Percentiles rank a stretch among this genome's conserved stretches.
These are phyloP conservation scores for Cladorhizidae sp. DNA, from an alignment of 37 sponge, comb jelly and placozoan species.

Conservation along the genomic window DNA sequence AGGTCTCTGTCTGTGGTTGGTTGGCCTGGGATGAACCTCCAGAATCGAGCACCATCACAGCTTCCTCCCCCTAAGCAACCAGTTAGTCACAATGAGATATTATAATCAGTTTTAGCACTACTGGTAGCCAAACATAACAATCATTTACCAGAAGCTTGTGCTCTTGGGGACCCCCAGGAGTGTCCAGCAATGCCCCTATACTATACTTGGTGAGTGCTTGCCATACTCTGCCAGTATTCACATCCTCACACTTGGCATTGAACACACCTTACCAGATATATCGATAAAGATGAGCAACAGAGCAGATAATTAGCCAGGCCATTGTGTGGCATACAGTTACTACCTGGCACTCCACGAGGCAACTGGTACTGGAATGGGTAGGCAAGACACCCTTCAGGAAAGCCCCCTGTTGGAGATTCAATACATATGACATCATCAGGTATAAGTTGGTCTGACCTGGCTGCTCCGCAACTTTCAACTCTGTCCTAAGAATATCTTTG, in stretches of 20 bases:
- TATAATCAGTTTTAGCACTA: background rate
- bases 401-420: constrained; percentile 17
- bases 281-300: background rate
- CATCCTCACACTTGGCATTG: constrained; percentile 12
- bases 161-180: background rate
- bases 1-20: background rate
- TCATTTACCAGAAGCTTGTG: constrained; percentile 14
- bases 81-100: background rate
- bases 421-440: background rate
- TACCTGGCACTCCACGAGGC: constrained; percentile 66
- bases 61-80: constrained; percentile 25
- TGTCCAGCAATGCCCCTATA: constrained; percentile 37
- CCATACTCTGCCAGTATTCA: constrained; percentile 26
- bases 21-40: constrained; percentile 23
- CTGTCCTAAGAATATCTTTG: constrained; percentile 42
- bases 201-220: constrained; percentile 39
- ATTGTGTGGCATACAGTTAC: background rate
- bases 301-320: too few species aligned
- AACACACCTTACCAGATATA: constrained; percentile 39
- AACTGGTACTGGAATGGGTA: constrained; percentile 70
- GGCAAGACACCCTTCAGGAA: constrained; percentile 48
- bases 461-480: constrained; percentile 51
- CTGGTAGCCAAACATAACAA: background rate
- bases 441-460: constrained; percentile 26
- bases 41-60: constrained; percentile 46